A percentile compares a stretch with the other conserved stretches of the same genome.
These are phyloP conservation scores for Trissoscelio sp. DNA, from an alignment of 2,888 invertebrate species.

Conservation along the genomic window DNA sequence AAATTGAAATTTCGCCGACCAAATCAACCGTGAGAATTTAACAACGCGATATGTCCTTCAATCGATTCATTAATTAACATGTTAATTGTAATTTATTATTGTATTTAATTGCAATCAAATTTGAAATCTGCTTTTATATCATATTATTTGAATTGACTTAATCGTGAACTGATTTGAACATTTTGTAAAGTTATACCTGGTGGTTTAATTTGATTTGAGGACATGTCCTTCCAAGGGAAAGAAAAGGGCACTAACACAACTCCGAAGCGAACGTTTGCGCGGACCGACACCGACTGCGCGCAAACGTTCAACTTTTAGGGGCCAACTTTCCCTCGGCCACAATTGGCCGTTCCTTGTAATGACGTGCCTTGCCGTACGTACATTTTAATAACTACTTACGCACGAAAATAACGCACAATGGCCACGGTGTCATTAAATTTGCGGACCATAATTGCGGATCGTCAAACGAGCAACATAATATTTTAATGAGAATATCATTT, in stretches of 20 bases:
- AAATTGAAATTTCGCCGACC: no score
- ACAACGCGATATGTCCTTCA: no score
- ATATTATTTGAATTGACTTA: no score
- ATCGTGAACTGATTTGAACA: no score
- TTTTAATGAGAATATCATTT: no score
- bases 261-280: slow-evolving; percentile 36
- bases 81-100: no score
- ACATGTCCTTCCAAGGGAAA: background rate
- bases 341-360: slow-evolving; percentile 47
- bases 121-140: no score
- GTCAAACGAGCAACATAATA: slow-evolving; percentile 5
- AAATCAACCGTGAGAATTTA: no score
- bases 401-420: slow-evolving; percentile 43
- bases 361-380: slow-evolving; percentile 22
- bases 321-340: slow-evolving; percentile 52
- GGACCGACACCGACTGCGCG: slow-evolving; percentile 64
- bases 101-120: no score
- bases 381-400: slow-evolving; percentile 36
- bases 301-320: slow-evolving; percentile 5
- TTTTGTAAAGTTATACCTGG: no score
- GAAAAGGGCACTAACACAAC: slow-evolving; percentile 9
- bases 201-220: background rate
- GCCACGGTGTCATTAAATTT: slow-evolving; percentile 37
- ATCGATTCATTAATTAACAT: no score
- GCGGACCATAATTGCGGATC: slow-evolving; percentile 22